Evolutionary conservation across 2,797 vertebrate species (phyloP), one percentile per base, ranked within the genome.

Genomic region (Gallinago nigripennis): DNA sequence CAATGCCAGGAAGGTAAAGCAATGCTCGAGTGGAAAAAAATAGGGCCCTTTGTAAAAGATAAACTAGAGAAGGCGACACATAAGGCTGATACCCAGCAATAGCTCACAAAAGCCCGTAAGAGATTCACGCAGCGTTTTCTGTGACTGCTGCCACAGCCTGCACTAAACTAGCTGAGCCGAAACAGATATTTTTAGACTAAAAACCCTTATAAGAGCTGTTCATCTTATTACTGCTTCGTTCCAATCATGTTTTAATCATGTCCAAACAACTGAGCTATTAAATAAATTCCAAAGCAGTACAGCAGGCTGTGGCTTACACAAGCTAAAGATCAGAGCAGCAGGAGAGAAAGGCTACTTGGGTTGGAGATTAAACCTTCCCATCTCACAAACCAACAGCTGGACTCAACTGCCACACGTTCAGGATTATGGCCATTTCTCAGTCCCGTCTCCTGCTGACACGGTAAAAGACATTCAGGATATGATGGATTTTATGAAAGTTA

Each of bases 221-320:
- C 93, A 69, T 76, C 82, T 88, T 69, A 76, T 88, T 90, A 24
- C 46, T 27, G 54, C 71, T 72, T 72, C 70, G 11, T 41, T 75
- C 82, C 91, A 72, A 82, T 91, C 91, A 43, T 73, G 61, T 94
- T 92, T 91, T 92, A 91, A 95, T 94, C 93, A 66, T 28, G 75
- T 63, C 92, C 85, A 89, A 82, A 92, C 85, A 91, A 77, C 46
- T 1, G 71, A 85, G 82, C 82, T 66, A 72, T 85, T 91, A 85
- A 77, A 84, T 45, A 56, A 45, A 80, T 66, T 65, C 85, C 76
- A 89, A 77, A 87, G 92, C 85, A 45, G 89, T 85, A 21, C 70
- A 87, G 93, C 81, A 69, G 60, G 86, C 89, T 6, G 70, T 5
- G 81, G 75, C 81, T 90, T 86, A 68, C 5, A 23, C 45, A 20